These are phyloP conservation scores for Pelusios castaneus DNA, from an alignment of 2,113 vertebrate species.

Conservation along the genomic window DNA sequence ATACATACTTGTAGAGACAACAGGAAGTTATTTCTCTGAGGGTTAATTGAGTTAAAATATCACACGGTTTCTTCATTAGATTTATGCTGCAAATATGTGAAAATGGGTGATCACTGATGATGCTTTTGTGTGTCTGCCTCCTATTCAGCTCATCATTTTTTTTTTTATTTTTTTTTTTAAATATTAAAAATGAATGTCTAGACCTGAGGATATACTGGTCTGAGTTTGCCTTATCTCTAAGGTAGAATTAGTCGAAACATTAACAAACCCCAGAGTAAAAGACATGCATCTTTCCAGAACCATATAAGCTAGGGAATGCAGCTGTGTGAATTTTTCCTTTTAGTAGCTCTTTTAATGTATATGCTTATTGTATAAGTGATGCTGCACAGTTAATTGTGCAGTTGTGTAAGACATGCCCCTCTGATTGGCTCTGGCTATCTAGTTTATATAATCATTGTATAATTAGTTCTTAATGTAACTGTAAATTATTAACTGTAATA, in stretches of 20 bases:
- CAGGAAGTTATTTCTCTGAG: slow-evolving; percentile 25
- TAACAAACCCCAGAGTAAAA: neutral
- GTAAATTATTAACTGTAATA: neutral
- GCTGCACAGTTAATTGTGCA: neutral
- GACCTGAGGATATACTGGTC: neutral
- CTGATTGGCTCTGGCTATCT: neutral
- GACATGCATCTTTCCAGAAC: neutral
- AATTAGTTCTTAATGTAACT: neutral
- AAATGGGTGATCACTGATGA: neutral
- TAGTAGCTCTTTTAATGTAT: neutral
- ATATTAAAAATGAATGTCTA: neutral
- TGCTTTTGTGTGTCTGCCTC: neutral
- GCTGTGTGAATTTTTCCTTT: neutral
- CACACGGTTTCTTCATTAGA: slow-evolving; percentile 36
- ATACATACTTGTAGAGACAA: neutral
- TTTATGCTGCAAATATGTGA: neutral
- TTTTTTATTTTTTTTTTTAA: neutral
- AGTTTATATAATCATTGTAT: neutral
- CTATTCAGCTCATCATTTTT: neutral
- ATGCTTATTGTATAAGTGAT: neutral
- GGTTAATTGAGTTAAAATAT: slow-evolving; percentile 32
- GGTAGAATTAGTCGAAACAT: neutral
- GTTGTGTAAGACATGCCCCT: neutral
- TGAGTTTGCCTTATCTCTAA: neutral
- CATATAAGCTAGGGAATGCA: neutral